phyloP scores from a whole-genome alignment of 2,888 invertebrate species.

The Artemia sinica region DNA sequence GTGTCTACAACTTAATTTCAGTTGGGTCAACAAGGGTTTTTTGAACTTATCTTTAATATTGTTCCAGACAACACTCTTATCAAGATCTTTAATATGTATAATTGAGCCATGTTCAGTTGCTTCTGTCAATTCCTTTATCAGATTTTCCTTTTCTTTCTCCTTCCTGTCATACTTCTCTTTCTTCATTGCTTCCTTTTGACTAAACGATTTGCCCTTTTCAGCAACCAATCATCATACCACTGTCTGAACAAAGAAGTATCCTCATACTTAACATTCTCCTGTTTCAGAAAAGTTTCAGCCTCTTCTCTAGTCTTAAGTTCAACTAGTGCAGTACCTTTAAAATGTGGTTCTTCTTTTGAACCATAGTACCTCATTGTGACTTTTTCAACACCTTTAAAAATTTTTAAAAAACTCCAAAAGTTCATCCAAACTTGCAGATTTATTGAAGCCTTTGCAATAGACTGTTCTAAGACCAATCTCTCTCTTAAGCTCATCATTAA shows the following conservation, averaged over 20 bases:
- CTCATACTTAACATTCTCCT: slow-evolving; percentile 47
- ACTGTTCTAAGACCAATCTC: slow-evolving; percentile 58
- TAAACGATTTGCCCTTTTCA: slow-evolving; percentile 30
- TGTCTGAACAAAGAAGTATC: slow-evolving; percentile 46
- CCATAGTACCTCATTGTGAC: slow-evolving; percentile 45
- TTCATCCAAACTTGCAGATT: slow-evolving; percentile 44
- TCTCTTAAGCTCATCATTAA: slow-evolving; percentile 62
- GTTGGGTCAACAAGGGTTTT: slow-evolving; percentile 24
- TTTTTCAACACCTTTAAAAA: slow-evolving; percentile 48
- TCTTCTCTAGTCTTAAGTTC: slow-evolving; percentile 64
- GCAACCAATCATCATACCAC: slow-evolving; percentile 42
- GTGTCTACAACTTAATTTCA: slow-evolving; percentile 39
- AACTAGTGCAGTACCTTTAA: slow-evolving; percentile 83
- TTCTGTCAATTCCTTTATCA: slow-evolving; percentile 26
- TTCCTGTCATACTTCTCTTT: slow-evolving; percentile 30
- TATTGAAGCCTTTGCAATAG: slow-evolving; percentile 72
- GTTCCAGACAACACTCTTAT: slow-evolving; percentile 22
- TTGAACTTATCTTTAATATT: slow-evolving; percentile 41
- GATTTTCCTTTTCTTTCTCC: slow-evolving; percentile 27
- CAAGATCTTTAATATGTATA: slow-evolving; percentile 30
- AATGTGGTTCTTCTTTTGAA: slow-evolving; percentile 38
- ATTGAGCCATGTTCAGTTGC: slow-evolving; percentile 25
- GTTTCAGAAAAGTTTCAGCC: slow-evolving; percentile 56
- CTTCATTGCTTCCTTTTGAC: slow-evolving; percentile 25
- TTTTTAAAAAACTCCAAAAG: slow-evolving; percentile 53